Evolutionary conservation across 2,888 invertebrate genomes (phyloP), one percentile per base, ranked within the genome.

Genomic region (Cinara cedri): DNA sequence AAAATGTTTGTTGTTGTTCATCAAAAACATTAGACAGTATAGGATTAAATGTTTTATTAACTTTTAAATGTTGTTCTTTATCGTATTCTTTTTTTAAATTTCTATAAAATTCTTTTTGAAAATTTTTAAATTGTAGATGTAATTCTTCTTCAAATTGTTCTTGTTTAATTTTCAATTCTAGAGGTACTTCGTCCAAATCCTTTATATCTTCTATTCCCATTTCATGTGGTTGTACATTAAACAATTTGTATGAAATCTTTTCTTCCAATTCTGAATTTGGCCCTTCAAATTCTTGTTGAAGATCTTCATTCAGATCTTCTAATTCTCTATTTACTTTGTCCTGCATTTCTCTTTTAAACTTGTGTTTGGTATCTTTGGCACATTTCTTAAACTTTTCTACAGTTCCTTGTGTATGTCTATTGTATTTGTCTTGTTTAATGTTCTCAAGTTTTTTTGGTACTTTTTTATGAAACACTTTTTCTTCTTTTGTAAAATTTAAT

Each of bases 41-140:
- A 24, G 57, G 44, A 19, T 60, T 60, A 72, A 8, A 60, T 72
- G 24, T 8, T 57, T 46, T 42, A 24, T 46, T 60, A 21, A 42
- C 70, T 21, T 55, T 71, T 21, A 55, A 71, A 10, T 55, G 21
- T 10, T 42, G 55, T 72, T 72, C 57, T 60, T 72, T 72, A 0
- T 72, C 72, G 46, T 60, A 72, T n/a, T 72, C 57, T 60, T 24
- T 11, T 72, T 60, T 72, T 46, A 46, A 72, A 57, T 46, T 60
- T 72, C 24, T 46, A 60, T 72, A 60, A 46, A 72, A 72, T 4
- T 72, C 24, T 46, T 72, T 44, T 60, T 72, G 72, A 46, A 60
- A 60, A 26, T 24, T 14, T 13, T 60, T 72, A 24, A 72, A 60
- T 60, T 57, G 57, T 60, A 60, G 44, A 46, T 72, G 57, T 46